Base-by-base conservation (phyloP, 1,140 invertebrate species). In the Holotrichia oblita region DNA sequence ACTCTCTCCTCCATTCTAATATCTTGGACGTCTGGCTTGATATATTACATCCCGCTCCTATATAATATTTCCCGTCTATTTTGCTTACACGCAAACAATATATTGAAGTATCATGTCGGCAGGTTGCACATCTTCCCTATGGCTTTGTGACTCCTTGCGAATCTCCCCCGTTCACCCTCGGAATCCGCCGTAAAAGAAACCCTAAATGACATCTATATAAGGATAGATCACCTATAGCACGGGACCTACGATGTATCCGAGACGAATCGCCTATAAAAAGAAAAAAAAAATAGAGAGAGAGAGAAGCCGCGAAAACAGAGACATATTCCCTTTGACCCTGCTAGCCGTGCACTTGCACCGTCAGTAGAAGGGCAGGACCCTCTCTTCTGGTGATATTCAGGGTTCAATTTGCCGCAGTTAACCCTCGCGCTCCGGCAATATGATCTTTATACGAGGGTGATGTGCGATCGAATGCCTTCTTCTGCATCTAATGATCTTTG, bases 41-140 rank as follows among this genome's bases (percentile, higher is more conserved):
- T 55, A n/a, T 17, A 55, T 55, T 55, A 55, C 48, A n/a, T 55
- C 48, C 12, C n/a, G 48, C 6, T 14, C n/a, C 17, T 17, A 6
- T 55, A 55, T 55, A 55, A 55, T 55, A 55, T 55, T n/a, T 17
- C 14, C 48, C 48, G 8, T 7, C 48, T 55, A 55, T 55, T 55
- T 55, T 55, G 48, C 48, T 55, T 55, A 55, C 48, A 55, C 14
- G 48, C 48, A 55, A 55, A 55, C 48, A 55, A 55, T 55, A 55
- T 44, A 44, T 44, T 44, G 42, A 44, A 44, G 42, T 44, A 44
- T 44, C 42, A 14, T 44, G 42, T 44, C 42, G 42, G 8, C 42
- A 14, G 48, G 48, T n/a, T 55, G 48, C 48, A 17, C 48, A 55
- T 17, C 48, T 55, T 17, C n/a, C 48, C n/a, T 3, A 17, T n/a